Percentiles rank a stretch among this genome's conserved stretches.
phyloP scores from a whole-genome alignment of 2,888 invertebrate genomes.

The Ellobium chinense region DNA sequence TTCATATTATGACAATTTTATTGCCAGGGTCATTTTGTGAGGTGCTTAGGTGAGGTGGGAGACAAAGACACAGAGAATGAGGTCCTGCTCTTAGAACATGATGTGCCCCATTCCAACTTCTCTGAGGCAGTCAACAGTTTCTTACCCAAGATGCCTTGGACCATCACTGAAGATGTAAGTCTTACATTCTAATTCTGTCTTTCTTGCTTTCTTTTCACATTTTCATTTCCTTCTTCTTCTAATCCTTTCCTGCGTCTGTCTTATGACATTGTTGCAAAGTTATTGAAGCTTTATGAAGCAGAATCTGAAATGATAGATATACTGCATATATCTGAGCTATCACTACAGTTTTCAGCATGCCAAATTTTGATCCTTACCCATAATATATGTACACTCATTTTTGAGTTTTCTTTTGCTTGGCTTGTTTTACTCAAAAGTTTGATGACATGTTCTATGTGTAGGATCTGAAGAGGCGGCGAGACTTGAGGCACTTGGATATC shows the following conservation, averaged over 20 bases:
- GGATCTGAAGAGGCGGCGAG: conserved; percentile 85
- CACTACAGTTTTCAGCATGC: no score
- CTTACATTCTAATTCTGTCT: neutral
- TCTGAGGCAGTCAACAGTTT: conserved; percentile 95
- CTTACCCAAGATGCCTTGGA: conserved; percentile 93
- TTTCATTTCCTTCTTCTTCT: no score
- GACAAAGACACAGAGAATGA: conserved; percentile 98
- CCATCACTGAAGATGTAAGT: conserved; percentile 88
- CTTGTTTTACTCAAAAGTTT: conserved; percentile 1
- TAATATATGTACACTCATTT: no score
- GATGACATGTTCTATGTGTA: no score
- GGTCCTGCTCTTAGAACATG: conserved; percentile 94
- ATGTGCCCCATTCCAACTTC: conserved; percentile 96
- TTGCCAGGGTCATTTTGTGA: conserved; percentile 92
- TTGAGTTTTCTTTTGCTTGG: neutral
- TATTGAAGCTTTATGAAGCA: no score
- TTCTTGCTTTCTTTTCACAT: neutral
- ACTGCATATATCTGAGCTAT: no score
- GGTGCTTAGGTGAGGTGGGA: conserved; percentile 94
- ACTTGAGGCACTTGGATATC: conserved; percentile 90
- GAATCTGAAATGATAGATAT: no score
- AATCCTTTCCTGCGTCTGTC: no score
- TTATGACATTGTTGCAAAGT: no score
- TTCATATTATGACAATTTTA: no score
- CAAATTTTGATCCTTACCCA: no score